Conservation (phyloP, 2,888 invertebrate genomes). For the Eustalomyia histrio region DNA sequence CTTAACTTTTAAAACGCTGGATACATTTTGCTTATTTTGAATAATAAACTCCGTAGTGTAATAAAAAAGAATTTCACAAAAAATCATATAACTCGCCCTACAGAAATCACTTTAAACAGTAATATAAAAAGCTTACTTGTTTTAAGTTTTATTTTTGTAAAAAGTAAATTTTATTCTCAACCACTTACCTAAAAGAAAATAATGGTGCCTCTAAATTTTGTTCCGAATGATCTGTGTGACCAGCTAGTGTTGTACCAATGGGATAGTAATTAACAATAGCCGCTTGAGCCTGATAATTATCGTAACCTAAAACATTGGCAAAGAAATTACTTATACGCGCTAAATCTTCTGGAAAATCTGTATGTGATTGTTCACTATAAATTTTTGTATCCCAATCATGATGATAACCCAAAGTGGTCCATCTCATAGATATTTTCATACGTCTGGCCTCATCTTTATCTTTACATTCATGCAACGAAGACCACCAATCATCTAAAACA, state of each 20-base stretch:
- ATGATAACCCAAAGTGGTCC: slow-evolving; percentile 98
- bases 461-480: slow-evolving; percentile 77
- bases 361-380: slow-evolving; percentile 85
- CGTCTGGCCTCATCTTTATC: slow-evolving; percentile 70
- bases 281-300: slow-evolving; percentile 89
- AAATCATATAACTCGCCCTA: no score
- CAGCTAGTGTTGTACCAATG: slow-evolving; percentile 93
- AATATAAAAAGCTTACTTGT: no score
- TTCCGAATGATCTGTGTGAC: slow-evolving; percentile 97
- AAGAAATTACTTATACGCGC: slow-evolving; percentile 84
- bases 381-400: slow-evolving; percentile 98
- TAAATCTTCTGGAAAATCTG: slow-evolving; percentile 88
- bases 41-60: no score
- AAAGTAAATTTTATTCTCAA: no score
- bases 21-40: no score
- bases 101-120: no score
- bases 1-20: no score
- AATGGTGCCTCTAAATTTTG: slow-evolving; percentile 91
- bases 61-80: no score
- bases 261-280: slow-evolving; percentile 98
- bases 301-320: slow-evolving; percentile 81
- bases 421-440: slow-evolving; percentile 83
- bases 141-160: no score
- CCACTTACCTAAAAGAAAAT: slow-evolving; percentile 90
- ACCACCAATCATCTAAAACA: slow-evolving; percentile 83